Evolutionary conservation across 2,888 invertebrate genomes (phyloP), one percentile per base, ranked within the genome.

Genomic region (Perdita meconis): DNA sequence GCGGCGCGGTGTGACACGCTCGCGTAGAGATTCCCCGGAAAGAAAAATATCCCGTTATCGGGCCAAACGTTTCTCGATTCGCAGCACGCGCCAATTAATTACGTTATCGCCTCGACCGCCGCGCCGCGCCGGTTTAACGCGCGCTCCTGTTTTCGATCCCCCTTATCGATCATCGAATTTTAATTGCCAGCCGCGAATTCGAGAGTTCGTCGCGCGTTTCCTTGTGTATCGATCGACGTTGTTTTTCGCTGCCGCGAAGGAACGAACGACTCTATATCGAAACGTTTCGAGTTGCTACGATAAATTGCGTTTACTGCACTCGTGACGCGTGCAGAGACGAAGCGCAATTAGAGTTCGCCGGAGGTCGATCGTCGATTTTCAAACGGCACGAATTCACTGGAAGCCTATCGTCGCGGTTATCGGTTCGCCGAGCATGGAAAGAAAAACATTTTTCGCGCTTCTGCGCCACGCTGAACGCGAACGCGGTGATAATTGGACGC

Each of bases 41-140:
- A 55, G 53, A 66, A 69, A 68, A 66, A 74, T 70, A 70, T 65
- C 38, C 80, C 78, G 73, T 74, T 78, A 78, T 73, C 70, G 59
- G 36, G n/a, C 2, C 38, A 19, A 56, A 16, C 34, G 56, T 59
- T 68, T 64, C 61, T 50, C 40, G 26, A 50, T 55, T 44, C 61
- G 24, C 19, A 26, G 26, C 56, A 40, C 53, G 44, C 68, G 66
- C 66, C 59, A 78, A 82, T 83, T 78, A 80, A 78, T 82, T 75
- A 64, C 71, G 66, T 71, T 80, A 82, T 82, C 80, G 61, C 40
- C 12, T 38, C 40, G 47, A 34, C 16, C 40, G 38, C 60, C n/a
- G n/a, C n/a, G n/a, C n/a, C n/a, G n/a, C n/a, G n/a, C 16, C 42
- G 30, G 44, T 56, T 56, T 56, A 57, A 64, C 57, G 63, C 56